These are phyloP conservation scores for Apis laboriosa DNA, from an alignment of 1,140 invertebrate species.

Conservation along the genomic window DNA sequence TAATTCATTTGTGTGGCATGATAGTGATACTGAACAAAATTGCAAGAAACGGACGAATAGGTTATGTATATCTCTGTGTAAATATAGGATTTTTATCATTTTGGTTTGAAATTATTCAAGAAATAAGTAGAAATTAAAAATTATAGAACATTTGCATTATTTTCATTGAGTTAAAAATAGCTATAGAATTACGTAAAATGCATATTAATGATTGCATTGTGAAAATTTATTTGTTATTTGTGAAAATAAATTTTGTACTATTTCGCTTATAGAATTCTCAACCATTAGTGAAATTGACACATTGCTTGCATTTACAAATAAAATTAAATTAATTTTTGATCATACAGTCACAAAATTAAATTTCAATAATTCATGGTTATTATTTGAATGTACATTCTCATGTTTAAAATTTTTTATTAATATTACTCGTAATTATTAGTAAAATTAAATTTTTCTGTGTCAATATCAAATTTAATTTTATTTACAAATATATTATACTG, in stretches of 20 bases:
- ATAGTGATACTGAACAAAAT: not conserved
- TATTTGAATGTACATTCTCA: not conserved
- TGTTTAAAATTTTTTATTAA: not conserved
- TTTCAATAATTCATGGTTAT: not conserved
- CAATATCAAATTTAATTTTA: no score
- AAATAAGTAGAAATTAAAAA: not conserved
- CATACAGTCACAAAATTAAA: not conserved
- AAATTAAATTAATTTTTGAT: not conserved
- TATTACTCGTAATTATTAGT: no score
- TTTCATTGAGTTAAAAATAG: not conserved
- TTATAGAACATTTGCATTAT: not conserved
- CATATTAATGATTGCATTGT: not conserved
- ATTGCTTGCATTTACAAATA: not conserved
- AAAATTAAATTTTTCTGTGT: no score
- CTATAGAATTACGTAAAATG: not conserved
- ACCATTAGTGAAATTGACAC: not conserved
- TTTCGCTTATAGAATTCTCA: not conserved
- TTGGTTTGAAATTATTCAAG: not conserved
- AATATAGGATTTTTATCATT: not conserved
- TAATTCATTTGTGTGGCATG: not conserved
- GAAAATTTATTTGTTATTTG: no score
- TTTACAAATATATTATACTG: no score
- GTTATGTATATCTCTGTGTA: not conserved
- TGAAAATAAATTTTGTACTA: not conserved
- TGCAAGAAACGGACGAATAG: not conserved